Evolutionary conservation across 2,797 vertebrate genomes (phyloP).

Genomic region (Acropternis orthonyx): DNA sequence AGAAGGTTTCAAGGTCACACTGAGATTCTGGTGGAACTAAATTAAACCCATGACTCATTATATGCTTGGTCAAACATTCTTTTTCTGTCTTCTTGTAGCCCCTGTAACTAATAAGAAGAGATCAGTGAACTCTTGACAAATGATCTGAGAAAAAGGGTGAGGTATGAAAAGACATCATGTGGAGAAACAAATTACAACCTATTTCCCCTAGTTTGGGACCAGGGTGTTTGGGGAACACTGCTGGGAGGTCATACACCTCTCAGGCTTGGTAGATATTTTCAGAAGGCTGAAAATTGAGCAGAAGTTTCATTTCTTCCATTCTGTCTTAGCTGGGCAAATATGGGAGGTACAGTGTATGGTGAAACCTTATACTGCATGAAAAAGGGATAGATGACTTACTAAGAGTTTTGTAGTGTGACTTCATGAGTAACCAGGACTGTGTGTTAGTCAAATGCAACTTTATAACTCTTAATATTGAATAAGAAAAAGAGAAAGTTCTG

Average conservation of each 20-base stretch:
- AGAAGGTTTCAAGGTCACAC: constrained; percentile 53
- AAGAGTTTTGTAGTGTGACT: not conserved
- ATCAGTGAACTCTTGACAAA: constrained; percentile 63
- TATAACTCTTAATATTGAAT: not conserved
- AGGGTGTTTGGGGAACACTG: constrained; percentile 38
- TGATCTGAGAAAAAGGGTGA: constrained; percentile 70
- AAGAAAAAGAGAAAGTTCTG: not conserved
- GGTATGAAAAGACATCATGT: constrained; percentile 56
- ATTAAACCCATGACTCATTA: constrained; percentile 61
- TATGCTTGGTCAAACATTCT: constrained; percentile 58
- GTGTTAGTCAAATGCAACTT: not conserved
- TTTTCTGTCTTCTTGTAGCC: constrained; percentile 46
- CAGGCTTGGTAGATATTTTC: not conserved
- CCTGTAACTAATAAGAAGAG: constrained; percentile 66
- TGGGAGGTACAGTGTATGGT: not conserved
- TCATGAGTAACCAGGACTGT: not conserved
- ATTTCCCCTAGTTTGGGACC: constrained; percentile 29
- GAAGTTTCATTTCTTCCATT: not conserved
- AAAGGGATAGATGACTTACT: not conserved
- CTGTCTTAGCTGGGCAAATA: not conserved
- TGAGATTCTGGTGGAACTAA: constrained; percentile 48
- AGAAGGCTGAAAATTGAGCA: constrained; percentile 2
- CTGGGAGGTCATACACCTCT: constrained; percentile 29
- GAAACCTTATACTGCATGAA: not conserved
- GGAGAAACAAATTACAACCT: constrained; percentile 57